phyloP scores from a whole-genome alignment of 2,888 invertebrate genomes.

The Latrodectus elegans region DNA sequence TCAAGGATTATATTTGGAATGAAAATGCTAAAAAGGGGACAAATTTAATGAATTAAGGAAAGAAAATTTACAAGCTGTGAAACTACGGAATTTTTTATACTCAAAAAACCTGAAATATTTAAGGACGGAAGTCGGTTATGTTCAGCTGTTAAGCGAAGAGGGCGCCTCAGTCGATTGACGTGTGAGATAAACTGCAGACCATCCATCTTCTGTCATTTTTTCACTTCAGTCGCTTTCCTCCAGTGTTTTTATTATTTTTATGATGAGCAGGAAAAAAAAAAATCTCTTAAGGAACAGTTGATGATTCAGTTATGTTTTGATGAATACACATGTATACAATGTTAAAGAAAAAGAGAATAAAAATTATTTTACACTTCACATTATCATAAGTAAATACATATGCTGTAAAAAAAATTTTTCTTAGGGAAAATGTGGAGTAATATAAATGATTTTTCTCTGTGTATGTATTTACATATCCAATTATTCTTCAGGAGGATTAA shows the following conservation, averaged over 20 bases:
- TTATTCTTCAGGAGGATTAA: too few relatives aligned
- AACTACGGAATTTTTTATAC: conserved; percentile 34
- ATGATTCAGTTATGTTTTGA: conserved; percentile 5
- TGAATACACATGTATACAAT: neutral
- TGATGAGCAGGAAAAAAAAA: neutral
- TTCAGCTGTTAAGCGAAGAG: conserved; percentile 38
- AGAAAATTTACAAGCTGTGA: neutral
- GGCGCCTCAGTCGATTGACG: conserved; percentile 61
- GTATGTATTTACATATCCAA: too few relatives aligned
- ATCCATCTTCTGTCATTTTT: conserved; percentile 66
- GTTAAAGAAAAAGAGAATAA: too few relatives aligned
- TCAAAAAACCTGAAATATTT: conserved; percentile 63
- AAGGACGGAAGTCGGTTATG: conserved; percentile 59
- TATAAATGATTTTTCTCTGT: too few relatives aligned
- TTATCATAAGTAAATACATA: too few relatives aligned
- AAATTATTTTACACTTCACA: too few relatives aligned
- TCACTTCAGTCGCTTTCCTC: conserved; percentile 8
- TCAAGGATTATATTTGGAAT: too few relatives aligned
- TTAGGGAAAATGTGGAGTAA: too few relatives aligned
- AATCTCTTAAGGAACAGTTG: neutral
- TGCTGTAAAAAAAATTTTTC: too few relatives aligned
- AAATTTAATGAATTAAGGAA: neutral
- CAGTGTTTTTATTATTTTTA: conserved; percentile 3
- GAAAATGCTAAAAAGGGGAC: too few relatives aligned
- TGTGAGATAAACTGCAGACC: conserved; percentile 61